Percentiles rank a stretch among this genome's conserved stretches.
Evolutionary conservation across 1,140 invertebrate genomes (phyloP).

Genomic region (Ridgeia piscesae): DNA sequence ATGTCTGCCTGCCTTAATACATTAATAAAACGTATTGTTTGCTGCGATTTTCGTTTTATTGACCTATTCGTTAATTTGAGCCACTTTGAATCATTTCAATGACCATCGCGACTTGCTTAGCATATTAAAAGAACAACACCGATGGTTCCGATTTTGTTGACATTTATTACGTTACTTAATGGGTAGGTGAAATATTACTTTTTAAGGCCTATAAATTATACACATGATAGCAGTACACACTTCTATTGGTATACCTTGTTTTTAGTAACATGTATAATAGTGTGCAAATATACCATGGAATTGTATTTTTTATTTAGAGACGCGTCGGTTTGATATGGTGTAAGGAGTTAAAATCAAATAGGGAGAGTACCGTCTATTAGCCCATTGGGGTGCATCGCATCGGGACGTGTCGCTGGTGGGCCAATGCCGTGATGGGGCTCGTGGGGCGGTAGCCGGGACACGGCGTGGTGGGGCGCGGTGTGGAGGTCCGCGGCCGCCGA

Average conservation of each 20-base stretch:
- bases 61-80: background rate
- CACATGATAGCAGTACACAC: no score
- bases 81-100: no score
- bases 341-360: background rate
- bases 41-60: background rate
- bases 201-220: no score
- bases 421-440: background rate
- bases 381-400: background rate
- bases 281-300: no score
- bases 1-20: background rate
- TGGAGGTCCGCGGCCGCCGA: background rate
- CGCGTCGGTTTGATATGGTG: background rate
- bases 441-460: background rate
- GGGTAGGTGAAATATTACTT: background rate
- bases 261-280: no score
- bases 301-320: background rate
- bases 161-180: background rate
- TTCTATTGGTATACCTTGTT: no score
- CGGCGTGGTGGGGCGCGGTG: background rate
- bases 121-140: background rate
- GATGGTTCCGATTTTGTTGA: background rate
- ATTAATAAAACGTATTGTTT: background rate
- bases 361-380: background rate
- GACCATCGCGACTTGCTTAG: background rate
- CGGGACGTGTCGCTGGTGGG: background rate